Percentiles rank a stretch among this genome's conserved stretches.
Evolutionary conservation across 2,113 vertebrate genomes (phyloP).

Genomic region (Falco punctatus): DNA sequence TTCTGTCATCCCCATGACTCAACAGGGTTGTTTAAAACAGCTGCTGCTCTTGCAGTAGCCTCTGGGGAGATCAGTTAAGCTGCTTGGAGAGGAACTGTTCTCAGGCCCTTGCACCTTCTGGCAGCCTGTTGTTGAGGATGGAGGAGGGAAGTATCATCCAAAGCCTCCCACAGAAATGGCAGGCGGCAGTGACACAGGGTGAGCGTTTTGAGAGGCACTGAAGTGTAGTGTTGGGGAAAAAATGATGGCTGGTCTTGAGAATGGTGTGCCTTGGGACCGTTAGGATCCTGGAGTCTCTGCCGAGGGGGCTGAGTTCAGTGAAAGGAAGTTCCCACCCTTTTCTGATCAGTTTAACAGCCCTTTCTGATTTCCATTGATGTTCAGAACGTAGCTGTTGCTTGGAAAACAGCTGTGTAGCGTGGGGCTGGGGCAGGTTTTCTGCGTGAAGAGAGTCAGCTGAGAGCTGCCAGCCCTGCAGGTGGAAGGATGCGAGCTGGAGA

Average conservation of each 20-base stretch:
- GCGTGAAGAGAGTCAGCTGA: background rate
- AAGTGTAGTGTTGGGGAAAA: background rate
- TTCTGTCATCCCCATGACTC: background rate
- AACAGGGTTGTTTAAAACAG: background rate
- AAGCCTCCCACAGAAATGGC: slow-evolving; percentile 13
- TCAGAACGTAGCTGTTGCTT: background rate
- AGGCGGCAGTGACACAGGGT: background rate
- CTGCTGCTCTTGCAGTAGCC: slow-evolving; percentile 40
- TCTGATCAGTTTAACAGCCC: background rate
- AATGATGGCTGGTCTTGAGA: background rate
- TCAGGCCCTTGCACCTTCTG: slow-evolving; percentile 60
- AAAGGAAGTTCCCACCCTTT: background rate
- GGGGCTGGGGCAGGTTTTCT: background rate
- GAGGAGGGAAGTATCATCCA: background rate
- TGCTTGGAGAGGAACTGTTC: slow-evolving; percentile 36
- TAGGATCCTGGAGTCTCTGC: background rate
- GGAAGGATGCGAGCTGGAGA: background rate
- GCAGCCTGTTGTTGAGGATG: slow-evolving; percentile 3
- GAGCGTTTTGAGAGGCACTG: background rate
- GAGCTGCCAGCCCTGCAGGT: background rate
- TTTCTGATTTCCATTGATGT: background rate
- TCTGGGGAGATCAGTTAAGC: slow-evolving; percentile 28
- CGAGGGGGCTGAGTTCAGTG: background rate
- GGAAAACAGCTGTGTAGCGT: background rate
- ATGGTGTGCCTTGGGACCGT: background rate